These are phyloP conservation scores for Melozone crissalis DNA, from an alignment of 2,113 vertebrate genomes.

Conservation along the genomic window DNA sequence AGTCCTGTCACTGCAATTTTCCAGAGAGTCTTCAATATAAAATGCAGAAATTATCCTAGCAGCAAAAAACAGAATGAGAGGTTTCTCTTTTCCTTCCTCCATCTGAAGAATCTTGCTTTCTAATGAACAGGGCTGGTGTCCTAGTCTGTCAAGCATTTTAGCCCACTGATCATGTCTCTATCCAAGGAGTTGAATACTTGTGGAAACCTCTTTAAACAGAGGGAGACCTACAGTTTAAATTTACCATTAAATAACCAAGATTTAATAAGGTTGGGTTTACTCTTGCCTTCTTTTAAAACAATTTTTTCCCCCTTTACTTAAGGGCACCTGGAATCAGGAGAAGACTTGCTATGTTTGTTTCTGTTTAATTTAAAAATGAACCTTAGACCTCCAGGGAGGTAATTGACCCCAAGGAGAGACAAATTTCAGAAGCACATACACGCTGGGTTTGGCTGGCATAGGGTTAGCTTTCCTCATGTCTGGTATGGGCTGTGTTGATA, in stretches of 20 bases:
- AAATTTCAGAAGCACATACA: neutral
- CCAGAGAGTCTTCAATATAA: neutral
- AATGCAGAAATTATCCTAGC: neutral
- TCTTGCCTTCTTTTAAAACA: neutral
- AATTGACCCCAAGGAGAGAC: neutral
- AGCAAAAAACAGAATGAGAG: neutral
- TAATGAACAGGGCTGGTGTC: neutral
- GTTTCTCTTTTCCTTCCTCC: neutral
- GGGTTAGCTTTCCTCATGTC: neutral
- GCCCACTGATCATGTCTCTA: neutral
- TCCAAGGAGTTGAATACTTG: neutral
- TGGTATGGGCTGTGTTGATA: too few relatives aligned
- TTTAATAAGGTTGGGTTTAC: neutral
- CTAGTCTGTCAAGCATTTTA: neutral
- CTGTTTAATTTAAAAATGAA: neutral
- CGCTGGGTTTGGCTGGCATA: neutral
- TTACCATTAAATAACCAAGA: neutral
- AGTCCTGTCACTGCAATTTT: neutral
- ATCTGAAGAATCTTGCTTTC: neutral
- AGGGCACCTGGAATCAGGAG: neutral
- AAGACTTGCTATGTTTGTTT: neutral
- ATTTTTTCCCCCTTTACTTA: neutral
- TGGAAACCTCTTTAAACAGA: neutral
- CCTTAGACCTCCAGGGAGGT: neutral
- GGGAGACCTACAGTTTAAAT: neutral